Percentiles rank a stretch among this genome's conserved stretches.
Conservation (phyloP, 2,113 vertebrate genomes). For the Podarcis cretensis region DNA sequence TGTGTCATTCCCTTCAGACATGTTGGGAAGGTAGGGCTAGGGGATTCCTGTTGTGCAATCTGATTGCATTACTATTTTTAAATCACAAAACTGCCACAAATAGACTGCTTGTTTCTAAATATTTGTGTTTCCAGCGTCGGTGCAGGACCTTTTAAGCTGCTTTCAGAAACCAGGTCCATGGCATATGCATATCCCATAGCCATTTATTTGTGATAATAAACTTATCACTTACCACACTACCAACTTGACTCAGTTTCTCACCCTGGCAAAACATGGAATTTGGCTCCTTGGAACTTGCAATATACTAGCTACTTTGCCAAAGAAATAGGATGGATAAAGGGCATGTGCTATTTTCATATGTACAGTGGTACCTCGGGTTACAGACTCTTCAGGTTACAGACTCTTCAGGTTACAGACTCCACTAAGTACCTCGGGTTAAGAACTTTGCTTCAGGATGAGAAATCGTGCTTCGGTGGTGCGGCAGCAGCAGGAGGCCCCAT, state of each 20-base stretch:
- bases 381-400: no score
- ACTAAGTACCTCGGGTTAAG: no score
- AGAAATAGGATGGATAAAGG: no score
- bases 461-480: no score
- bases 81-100: fast-evolving
- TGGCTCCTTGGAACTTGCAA: background rate
- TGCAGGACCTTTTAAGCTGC: background rate
- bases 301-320: background rate
- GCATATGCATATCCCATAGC: background rate
- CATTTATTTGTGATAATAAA: background rate
- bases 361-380: no score
- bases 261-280: background rate
- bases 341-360: no score
- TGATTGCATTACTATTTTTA: background rate
- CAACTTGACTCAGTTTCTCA: background rate
- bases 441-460: no score
- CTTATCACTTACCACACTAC: background rate
- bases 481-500: no score
- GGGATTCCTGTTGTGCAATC: fast-evolving
- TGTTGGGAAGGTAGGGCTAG: background rate
- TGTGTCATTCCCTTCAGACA: background rate
- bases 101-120: background rate
- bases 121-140: background rate
- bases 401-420: no score
- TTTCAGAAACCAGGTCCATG: background rate